Evolutionary conservation across 2,888 invertebrate genomes (phyloP).

Genomic region (Leptinotarsa peninsularis): DNA sequence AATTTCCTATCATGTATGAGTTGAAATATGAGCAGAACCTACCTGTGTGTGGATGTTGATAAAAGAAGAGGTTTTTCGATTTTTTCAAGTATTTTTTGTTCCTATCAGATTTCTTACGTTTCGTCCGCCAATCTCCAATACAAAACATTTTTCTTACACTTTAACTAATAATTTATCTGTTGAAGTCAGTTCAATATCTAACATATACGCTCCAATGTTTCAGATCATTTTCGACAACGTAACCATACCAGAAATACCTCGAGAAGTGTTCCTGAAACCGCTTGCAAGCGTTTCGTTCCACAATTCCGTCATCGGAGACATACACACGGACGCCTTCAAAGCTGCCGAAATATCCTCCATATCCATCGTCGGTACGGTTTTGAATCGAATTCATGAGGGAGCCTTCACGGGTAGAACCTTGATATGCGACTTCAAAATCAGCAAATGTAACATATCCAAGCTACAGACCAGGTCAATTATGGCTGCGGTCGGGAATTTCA

Average conservation of each 20-base stretch:
- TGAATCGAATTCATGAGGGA: conserved; percentile 72
- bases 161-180: too few relatives aligned
- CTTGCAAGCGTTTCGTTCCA: conserved; percentile 72
- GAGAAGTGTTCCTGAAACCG: conserved; percentile 74
- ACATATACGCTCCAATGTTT: conserved; percentile 47
- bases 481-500: conserved; percentile 74
- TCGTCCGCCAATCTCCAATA: too few relatives aligned
- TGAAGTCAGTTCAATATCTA: too few relatives aligned
- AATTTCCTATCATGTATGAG: too few relatives aligned
- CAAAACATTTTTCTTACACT: too few relatives aligned
- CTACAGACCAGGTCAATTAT: conserved; percentile 72
- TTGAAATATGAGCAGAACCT: too few relatives aligned
- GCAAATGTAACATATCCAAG: conserved; percentile 70
- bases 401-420: conserved; percentile 75
- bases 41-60: too few relatives aligned
- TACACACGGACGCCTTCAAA: conserved; percentile 75
- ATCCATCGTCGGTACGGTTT: conserved; percentile 72
- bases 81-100: too few relatives aligned
- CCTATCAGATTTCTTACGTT: too few relatives aligned
- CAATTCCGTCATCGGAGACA: conserved; percentile 69
- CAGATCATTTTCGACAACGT: conserved; percentile 77
- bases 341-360: conserved; percentile 75
- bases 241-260: conserved; percentile 71
- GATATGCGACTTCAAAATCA: conserved; percentile 72
- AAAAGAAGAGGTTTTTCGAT: too few relatives aligned